Conservation (phyloP, 2,113 vertebrate genomes). For the Macrotus californicus region DNA sequence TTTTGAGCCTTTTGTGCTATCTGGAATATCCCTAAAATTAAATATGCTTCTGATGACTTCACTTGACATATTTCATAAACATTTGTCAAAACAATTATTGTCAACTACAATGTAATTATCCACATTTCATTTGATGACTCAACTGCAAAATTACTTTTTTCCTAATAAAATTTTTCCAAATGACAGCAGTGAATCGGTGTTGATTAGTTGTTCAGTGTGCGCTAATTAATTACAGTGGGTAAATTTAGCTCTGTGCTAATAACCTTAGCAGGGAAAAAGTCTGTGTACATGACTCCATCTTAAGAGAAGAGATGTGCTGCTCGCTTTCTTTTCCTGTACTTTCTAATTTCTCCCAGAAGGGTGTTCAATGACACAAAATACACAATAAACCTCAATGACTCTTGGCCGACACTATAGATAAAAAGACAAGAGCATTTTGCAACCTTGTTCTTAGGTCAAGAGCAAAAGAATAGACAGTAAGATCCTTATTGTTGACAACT, state of each 20-base stretch:
- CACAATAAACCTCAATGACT: conserved; percentile 34
- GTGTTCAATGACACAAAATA: conserved; percentile 22
- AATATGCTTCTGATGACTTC: conserved; percentile 56
- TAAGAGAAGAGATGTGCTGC: conserved; percentile 19
- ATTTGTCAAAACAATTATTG: conserved; percentile 74
- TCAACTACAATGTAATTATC: conserved; percentile 66
- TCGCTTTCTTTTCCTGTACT: conserved; percentile 7
- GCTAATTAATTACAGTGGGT: conserved; percentile 75
- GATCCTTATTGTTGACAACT: conserved; percentile 21
- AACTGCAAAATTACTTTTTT: conserved; percentile 76
- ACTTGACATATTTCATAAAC: conserved; percentile 66
- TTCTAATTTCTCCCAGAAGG: conserved; percentile 7
- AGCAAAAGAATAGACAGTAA: conserved; percentile 19
- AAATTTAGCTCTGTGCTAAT: conserved; percentile 71
- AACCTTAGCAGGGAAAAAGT: conserved; percentile 18
- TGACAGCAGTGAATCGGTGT: conserved; percentile 63
- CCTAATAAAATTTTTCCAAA: conserved; percentile 71
- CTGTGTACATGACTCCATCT: conserved; percentile 42
- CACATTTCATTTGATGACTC: conserved; percentile 72
- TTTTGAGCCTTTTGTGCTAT: background rate
- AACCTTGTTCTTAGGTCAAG: conserved; percentile 22
- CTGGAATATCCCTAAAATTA: background rate
- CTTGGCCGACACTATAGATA: background rate
- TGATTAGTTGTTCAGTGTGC: conserved; percentile 67
- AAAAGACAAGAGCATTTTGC: background rate